Conservation (phyloP, 2,797 vertebrate species). For the Adrianichthys oophorus region DNA sequence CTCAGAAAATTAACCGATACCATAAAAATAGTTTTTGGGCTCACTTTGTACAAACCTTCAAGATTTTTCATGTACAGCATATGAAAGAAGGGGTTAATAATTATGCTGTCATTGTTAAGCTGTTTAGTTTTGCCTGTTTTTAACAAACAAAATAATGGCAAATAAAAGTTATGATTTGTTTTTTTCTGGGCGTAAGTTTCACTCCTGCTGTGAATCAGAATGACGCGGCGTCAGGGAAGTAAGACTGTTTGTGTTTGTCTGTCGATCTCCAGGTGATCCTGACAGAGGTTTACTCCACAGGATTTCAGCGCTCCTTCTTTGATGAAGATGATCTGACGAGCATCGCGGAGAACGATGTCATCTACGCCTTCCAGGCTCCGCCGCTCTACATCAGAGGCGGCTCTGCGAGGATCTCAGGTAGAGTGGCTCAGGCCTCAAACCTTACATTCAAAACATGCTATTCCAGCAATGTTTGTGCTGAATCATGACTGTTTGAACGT, state of each 20-base stretch:
- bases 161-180: not conserved
- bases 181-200: not conserved
- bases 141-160: no score
- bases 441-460: not conserved
- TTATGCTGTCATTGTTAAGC: no score
- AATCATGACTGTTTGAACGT: slow-evolving; percentile 1
- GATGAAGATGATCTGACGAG: slow-evolving; percentile 86
- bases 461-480: not conserved
- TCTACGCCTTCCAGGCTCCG: slow-evolving; percentile 92
- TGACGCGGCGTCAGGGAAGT: slow-evolving; percentile 3
- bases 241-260: slow-evolving; percentile 11
- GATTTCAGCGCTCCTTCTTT: slow-evolving; percentile 90
- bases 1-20: no score
- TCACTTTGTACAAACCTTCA: no score
- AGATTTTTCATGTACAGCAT: no score
- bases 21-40: no score
- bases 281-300: slow-evolving; percentile 86
- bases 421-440: not conserved
- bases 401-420: slow-evolving; percentile 82
- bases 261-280: slow-evolving; percentile 84
- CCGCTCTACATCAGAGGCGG: slow-evolving; percentile 77
- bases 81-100: no score
- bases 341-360: slow-evolving; percentile 82
- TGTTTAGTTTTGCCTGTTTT: no score
- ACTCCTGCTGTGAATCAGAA: not conserved